Percentiles rank a stretch among this genome's conserved stretches.
Evolutionary conservation across 2,113 vertebrate genomes (phyloP).

Genomic region (Pseudopodoces humilis): DNA sequence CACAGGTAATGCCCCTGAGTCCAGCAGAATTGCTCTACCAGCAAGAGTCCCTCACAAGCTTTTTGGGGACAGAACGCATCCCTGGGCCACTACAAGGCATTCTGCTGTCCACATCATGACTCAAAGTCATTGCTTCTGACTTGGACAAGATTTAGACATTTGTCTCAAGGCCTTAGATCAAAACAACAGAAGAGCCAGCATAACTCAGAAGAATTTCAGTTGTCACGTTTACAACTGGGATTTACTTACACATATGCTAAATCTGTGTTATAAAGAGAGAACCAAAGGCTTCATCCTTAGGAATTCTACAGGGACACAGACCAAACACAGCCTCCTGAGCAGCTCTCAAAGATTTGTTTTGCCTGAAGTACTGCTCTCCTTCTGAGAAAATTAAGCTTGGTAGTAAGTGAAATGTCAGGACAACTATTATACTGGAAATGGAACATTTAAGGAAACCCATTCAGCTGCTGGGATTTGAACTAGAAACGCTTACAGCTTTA

Average conservation of each 20-base stretch:
- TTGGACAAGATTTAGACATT: slow-evolving; percentile 19
- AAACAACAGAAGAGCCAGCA: slow-evolving; percentile 37
- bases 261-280: slow-evolving; percentile 19
- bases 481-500: background rate
- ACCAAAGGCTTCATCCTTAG: background rate
- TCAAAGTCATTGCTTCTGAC: slow-evolving; percentile 14
- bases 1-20: background rate
- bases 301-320: background rate
- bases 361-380: background rate
- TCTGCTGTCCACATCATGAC: background rate
- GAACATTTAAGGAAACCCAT: background rate
- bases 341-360: background rate
- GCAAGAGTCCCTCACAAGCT: background rate
- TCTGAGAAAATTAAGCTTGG: background rate
- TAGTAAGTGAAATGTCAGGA: slow-evolving; percentile 19
- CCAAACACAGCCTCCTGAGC: background rate
- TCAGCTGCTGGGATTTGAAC: background rate
- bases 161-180: slow-evolving; percentile 58
- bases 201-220: background rate
- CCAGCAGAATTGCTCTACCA: background rate
- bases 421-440: background rate
- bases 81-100: slow-evolving; percentile 7
- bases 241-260: slow-evolving; percentile 27
- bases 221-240: background rate
- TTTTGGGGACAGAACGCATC: background rate